Conservation (phyloP, 2,888 invertebrate genomes). For the Mythimna lalbum region DNA sequence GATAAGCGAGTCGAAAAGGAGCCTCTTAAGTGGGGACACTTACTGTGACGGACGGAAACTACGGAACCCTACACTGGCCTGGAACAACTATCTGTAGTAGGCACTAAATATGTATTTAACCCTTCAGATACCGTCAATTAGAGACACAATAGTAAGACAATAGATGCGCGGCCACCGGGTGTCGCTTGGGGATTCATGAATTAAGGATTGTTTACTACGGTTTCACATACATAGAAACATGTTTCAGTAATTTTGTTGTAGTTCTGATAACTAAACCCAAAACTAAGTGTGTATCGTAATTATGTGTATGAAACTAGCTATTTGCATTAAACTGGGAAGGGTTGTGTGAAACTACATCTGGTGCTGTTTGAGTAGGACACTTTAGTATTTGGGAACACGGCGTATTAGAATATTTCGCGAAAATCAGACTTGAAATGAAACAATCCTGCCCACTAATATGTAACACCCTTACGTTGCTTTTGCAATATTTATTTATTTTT, state of each 20-base stretch:
- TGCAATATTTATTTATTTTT: no score
- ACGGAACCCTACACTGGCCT: no score
- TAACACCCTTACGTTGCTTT: no score
- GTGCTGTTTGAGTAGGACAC: constrained; percentile 27
- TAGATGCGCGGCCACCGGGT: no score
- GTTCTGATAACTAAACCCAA: constrained; percentile 17
- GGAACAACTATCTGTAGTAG: no score
- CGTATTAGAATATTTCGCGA: neutral
- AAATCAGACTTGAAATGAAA: neutral
- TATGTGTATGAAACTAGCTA: constrained; percentile 31
- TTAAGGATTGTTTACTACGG: neutral
- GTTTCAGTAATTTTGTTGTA: constrained; percentile 27
- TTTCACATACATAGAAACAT: neutral
- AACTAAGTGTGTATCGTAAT: constrained; percentile 31
- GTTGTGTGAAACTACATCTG: constrained; percentile 25
- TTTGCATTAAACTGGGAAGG: constrained; percentile 23
- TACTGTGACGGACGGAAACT: no score
- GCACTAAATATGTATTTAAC: no score
- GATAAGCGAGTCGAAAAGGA: no score
- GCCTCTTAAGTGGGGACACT: no score
- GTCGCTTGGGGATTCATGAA: no score
- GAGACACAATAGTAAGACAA: no score
- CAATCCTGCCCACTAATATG: neutral
- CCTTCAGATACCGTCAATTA: no score
- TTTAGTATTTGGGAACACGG: constrained; percentile 1